Percentiles rank a stretch among this genome's conserved stretches.
Evolutionary conservation across 2,797 vertebrate genomes (phyloP).

Genomic region (Gymnoscopelus microlampas): DNA sequence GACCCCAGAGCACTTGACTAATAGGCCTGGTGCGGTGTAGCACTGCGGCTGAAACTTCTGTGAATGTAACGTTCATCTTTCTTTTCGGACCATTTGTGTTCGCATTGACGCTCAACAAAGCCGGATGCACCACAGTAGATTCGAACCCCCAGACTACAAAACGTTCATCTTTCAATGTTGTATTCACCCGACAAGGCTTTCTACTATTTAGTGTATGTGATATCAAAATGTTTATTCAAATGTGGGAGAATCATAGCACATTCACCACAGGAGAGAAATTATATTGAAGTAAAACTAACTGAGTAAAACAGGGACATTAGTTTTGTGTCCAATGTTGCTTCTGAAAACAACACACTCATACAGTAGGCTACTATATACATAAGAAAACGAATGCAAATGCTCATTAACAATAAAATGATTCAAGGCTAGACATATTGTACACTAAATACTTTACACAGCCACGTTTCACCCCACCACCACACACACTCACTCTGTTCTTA

Average conservation of each 20-base stretch:
- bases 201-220: no score
- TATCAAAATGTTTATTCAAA: no score
- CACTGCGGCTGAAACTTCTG: conserved; percentile 44
- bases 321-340: background rate
- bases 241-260: no score
- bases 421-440: conserved; percentile 16
- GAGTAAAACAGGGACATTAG: background rate
- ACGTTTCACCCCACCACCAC: conserved; percentile 1
- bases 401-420: conserved; percentile 13
- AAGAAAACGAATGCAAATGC: conserved; percentile 14
- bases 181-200: no score
- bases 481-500: conserved; percentile 36
- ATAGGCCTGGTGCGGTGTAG: conserved; percentile 34
- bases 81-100: no score
- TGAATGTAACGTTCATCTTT: conserved; percentile 14
- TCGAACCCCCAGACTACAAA: no score
- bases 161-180: no score
- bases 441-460: conserved; percentile 22
- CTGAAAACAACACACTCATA: background rate
- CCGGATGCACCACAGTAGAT: no score
- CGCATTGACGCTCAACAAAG: no score
- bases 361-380: background rate
- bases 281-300: background rate
- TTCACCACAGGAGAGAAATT: no score
- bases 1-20: conserved; percentile 74